These are phyloP conservation scores for Exocentrus adspersus DNA, from an alignment of 2,888 invertebrate genomes.

Conservation along the genomic window DNA sequence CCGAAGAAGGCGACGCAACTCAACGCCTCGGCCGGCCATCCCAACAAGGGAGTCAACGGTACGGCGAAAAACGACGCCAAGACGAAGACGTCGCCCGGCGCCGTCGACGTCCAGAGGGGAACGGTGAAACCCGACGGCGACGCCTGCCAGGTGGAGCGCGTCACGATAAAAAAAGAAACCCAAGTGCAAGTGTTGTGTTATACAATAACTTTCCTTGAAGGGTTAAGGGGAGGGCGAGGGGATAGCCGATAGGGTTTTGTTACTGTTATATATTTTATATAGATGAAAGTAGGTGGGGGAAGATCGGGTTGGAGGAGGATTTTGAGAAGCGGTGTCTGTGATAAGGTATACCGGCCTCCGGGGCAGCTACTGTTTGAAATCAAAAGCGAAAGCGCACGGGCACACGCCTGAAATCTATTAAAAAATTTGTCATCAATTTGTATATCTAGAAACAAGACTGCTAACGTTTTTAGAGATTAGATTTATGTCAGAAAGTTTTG, in stretches of 20 bases:
- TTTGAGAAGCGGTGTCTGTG: conserved; percentile 33
- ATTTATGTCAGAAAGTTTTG: background rate
- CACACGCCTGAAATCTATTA: no score
- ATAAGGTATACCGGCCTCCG: conserved; percentile 24
- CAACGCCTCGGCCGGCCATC: conserved; percentile 62
- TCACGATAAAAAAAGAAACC: conserved; percentile 94
- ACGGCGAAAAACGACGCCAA: conserved; percentile 64
- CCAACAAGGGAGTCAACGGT: conserved; percentile 54
- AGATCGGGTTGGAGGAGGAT: conserved; percentile 26
- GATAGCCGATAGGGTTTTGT: conserved; percentile 49
- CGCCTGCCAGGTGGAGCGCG: conserved; percentile 85
- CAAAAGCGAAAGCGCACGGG: no score
- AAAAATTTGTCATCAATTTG: no score
- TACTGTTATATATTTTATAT: conserved; percentile 47
- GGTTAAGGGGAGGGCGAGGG: no score
- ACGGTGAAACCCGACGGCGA: conserved; percentile 75
- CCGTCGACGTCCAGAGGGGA: conserved; percentile 77
- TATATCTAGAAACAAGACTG: no score
- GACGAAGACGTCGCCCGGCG: conserved; percentile 64
- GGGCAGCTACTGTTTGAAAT: no score
- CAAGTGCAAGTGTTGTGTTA: conserved; percentile 94
- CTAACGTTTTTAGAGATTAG: no score
- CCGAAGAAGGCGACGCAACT: conserved; percentile 49
- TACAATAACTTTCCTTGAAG: conserved; percentile 84
- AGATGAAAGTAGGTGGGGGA: conserved; percentile 24